A percentile compares a stretch with the other conserved stretches of the same genome.
Conservation (phyloP, 2,113 vertebrate genomes). For the Trichomycterus rosablanca region DNA sequence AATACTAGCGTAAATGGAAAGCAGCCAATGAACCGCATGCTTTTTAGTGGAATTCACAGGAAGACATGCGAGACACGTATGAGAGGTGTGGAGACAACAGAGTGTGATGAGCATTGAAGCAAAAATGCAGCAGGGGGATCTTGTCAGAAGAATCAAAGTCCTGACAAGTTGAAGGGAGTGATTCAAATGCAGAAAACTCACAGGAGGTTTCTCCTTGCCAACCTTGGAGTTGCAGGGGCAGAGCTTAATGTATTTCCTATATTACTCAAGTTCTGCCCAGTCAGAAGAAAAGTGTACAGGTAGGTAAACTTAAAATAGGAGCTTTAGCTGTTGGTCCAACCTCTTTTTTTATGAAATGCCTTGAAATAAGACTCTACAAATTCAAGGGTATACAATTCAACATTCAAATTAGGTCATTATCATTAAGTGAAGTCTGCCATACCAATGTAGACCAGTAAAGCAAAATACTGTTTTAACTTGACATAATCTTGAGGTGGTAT, state of each 20-base stretch:
- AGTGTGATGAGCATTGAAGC: constrained; percentile 64
- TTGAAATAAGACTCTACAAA: too few relatives aligned
- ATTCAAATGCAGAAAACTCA: constrained; percentile 64
- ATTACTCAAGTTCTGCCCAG: constrained; percentile 46
- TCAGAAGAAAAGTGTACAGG: constrained; percentile 46
- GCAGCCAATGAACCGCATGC: constrained; percentile 52
- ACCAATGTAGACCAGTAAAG: too few relatives aligned
- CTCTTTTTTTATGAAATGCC: constrained; percentile 27
- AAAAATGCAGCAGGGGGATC: constrained; percentile 65
- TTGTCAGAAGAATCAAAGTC: constrained; percentile 70
- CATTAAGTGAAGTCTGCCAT: too few relatives aligned
- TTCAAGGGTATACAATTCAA: too few relatives aligned
- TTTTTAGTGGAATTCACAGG: constrained; percentile 62
- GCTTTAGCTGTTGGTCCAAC: background rate
- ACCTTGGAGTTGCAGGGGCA: constrained; percentile 43
- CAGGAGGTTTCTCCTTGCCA: constrained; percentile 51
- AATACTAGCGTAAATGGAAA: constrained; percentile 60
- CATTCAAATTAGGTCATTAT: too few relatives aligned
- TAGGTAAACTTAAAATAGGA: constrained; percentile 36
- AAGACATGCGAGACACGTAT: constrained; percentile 65
- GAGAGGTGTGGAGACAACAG: constrained; percentile 64
- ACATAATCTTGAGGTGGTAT: too few relatives aligned
- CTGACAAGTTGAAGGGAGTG: constrained; percentile 65
- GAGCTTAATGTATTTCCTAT: constrained; percentile 54
- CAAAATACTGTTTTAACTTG: too few relatives aligned